Base-by-base conservation (phyloP, 2,113 vertebrate genomes). In the Amphiprion ocellaris region DNA sequence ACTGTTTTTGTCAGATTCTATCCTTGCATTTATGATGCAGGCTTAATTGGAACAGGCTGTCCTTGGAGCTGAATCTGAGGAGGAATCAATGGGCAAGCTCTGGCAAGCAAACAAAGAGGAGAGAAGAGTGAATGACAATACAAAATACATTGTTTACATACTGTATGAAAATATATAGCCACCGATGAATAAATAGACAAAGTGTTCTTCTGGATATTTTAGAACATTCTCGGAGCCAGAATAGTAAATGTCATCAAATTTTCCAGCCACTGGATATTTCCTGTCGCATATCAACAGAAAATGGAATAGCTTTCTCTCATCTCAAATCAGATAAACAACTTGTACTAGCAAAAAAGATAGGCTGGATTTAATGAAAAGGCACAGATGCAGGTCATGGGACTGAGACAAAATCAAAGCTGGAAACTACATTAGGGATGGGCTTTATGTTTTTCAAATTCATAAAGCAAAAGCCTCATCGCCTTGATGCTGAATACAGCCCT, bases 21-120 rank as follows among this genome's bases (percentile, higher is more conserved):
- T 71, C 16, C 52, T 12, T 76, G 52, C 52, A 69, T 84, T 81
- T 72, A 10, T 69, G 73, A 87, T 77, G 67, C 56, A 41, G 37
- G 24, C 33, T 70, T 87, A 88, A 91, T 90, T 82, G 75, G 80
- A 82, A 69, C 69, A 85, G 64, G 52, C 52, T 72, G 80, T 90
- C 64, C 72, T 86, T 58, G 0, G 61, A 84, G 69, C 79, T 58
- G 16, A 69, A 62, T 74, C 14, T 78, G 75, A 85, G 49, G 78
- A 52, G 47, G 41, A 78, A 64, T 80, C 79, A 60, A 49, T 81
- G 68, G 30, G 7, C 15, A 26, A 26, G 26, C 26, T 26, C 26
- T 26, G 26, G 26, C 26, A 26, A 26, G 47, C 73, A 56, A 65
- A 70, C 59, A 69, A 63, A 30, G 46, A 49, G 50, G 33, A 37